Percentiles rank a stretch among this genome's conserved stretches.
These are phyloP conservation scores for Montipora foliosa DNA, from an alignment of 64 coral and sea anemone genomes.

Conservation along the genomic window DNA sequence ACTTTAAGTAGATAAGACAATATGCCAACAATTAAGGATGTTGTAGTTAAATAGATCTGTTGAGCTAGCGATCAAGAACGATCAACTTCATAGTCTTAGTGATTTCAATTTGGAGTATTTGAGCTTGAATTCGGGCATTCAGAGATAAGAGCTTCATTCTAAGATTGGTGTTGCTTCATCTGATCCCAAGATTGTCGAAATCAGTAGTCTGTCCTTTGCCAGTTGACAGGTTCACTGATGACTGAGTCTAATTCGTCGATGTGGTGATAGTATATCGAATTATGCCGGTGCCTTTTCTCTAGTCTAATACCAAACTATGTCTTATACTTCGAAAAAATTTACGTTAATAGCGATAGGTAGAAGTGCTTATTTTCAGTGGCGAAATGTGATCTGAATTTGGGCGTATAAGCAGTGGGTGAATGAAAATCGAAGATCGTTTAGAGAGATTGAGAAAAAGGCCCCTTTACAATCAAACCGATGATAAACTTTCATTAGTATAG, in stretches of 20 bases:
- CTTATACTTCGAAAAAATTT: not conserved
- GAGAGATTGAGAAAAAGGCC: not conserved
- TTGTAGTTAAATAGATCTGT: not conserved
- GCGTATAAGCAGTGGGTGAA: not conserved
- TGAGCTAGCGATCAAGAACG: not conserved
- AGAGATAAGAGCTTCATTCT: too few relatives aligned
- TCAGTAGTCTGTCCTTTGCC: not conserved
- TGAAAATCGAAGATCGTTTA: not conserved
- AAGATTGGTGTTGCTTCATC: not conserved
- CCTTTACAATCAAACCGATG: not conserved
- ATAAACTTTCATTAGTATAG: too few relatives aligned
- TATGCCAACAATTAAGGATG: not conserved
- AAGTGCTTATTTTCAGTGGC: not conserved
- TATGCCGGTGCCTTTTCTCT: not conserved
- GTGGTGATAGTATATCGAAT: not conserved
- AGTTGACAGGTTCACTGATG: not conserved
- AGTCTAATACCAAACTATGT: not conserved
- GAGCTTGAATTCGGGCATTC: too few relatives aligned
- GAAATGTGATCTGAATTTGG: not conserved
- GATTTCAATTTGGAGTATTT: too few relatives aligned
- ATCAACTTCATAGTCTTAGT: not conserved
- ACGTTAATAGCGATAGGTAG: not conserved
- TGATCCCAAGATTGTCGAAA: not conserved
- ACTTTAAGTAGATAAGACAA: not conserved
- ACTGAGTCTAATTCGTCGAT: not conserved